Base-by-base conservation (phyloP, 2,113 vertebrate species). In the Leptodactylus fuscus region DNA sequence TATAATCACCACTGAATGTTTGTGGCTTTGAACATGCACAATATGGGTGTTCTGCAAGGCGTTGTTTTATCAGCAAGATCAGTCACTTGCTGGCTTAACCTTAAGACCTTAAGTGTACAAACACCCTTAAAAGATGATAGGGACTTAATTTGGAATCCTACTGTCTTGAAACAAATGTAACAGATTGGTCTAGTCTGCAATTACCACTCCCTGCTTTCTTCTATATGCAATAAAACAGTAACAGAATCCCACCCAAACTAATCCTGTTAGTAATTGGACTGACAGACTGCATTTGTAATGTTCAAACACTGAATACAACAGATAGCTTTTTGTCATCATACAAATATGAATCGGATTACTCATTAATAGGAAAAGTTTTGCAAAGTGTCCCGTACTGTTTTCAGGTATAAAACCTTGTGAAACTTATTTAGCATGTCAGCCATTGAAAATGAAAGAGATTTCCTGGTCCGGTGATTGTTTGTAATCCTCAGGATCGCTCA, bases 131-230 rank as follows among this genome's bases (percentile, higher is more conserved):
- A 11, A n/a, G n/a, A n/a, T n/a, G n/a, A n/a, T n/a, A n/a, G n/a
- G 6, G 24, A 62, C 27, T 32, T 65, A 65, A 32, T 65, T 15
- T 62, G 0, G 18, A 69, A 69, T 69, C 32, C 16, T 6, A 4
- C 16, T 22, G 18, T 22, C 29, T 22, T 36, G 2, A 36, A 32
- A 11, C 18, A 38, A 69, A 69, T 69, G 32, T 36, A 38, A 69
- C 15, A 69, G 62, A 36, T 34, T 67, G 60, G 29, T 62, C 60
- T 20, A 18, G 65, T 38, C 65, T 69, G 34, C 22, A 69, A 69
- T 69, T 69, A 69, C 65, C 62, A 67, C 62, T 67, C 32, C 29
- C 20, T 34, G 5, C 29, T 67, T 67, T 65, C 60, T 65, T 65
- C 16, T 67, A 34, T 0, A 67, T 34, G 62, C 62, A 9, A 65